A percentile compares a stretch with the other conserved stretches of the same genome.
phyloP scores from a whole-genome alignment of 1,140 invertebrate genomes.

The Drosophila kepulauana region DNA sequence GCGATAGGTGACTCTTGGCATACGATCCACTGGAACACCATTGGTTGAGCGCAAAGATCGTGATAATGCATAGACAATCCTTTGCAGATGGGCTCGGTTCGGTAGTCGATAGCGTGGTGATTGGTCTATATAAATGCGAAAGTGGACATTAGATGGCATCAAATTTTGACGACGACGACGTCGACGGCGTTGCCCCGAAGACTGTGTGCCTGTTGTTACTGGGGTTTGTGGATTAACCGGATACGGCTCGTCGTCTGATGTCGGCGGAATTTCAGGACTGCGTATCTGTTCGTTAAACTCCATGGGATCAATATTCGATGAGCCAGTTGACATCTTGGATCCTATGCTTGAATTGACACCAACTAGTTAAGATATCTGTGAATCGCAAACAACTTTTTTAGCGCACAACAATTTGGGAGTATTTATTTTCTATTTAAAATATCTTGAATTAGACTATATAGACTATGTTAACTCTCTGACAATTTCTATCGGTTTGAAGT shows the following conservation, averaged over 20 bases:
- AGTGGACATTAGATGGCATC: not conserved
- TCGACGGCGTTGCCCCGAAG: not conserved
- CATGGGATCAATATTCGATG: conserved; percentile 25
- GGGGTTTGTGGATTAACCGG: not conserved
- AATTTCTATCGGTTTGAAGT: not conserved
- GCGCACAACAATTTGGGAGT: not conserved
- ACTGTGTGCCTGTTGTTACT: not conserved
- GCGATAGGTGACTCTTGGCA: conserved; percentile 12
- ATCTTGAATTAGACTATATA: not conserved
- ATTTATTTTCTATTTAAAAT: not conserved
- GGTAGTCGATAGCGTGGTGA: not conserved
- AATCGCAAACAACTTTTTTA: too few relatives aligned
- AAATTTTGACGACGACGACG: not conserved
- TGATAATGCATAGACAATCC: conserved; percentile 25
- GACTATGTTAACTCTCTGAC: not conserved
- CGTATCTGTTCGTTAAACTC: conserved; percentile 13
- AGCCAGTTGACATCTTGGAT: conserved; percentile 26
- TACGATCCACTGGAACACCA: not conserved
- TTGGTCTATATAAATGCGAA: conserved; percentile 19
- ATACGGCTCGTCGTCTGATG: not conserved
- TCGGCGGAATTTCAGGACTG: not conserved
- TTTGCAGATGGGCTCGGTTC: not conserved
- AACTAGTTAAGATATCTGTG: not conserved
- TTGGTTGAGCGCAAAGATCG: conserved; percentile 1
- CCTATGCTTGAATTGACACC: not conserved